A percentile compares a stretch with the other conserved stretches of the same genome.
Evolutionary conservation across 2,113 vertebrate species (phyloP).

Genomic region (Sebastes fasciatus): DNA sequence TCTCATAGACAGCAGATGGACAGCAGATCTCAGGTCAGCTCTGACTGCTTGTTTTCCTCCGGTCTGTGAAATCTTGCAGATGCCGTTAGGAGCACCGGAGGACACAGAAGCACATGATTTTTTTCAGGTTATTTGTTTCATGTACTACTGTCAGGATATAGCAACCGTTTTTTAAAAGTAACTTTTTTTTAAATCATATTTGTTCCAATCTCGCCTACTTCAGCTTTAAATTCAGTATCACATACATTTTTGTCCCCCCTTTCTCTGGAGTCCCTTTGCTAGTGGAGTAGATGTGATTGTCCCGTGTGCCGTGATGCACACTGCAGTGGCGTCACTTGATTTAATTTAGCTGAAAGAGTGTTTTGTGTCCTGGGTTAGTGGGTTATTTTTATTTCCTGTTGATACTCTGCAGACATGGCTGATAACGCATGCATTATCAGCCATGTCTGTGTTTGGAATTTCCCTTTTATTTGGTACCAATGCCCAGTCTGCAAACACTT

Average conservation of each 20-base stretch:
- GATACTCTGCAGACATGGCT: no score
- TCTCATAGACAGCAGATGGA: no score
- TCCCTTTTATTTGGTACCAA: constrained; percentile 5
- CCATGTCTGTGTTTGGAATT: not conserved
- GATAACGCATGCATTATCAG: not conserved
- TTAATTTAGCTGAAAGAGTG: constrained; percentile 1
- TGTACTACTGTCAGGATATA: no score
- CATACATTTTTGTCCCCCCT: not conserved
- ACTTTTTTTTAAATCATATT: no score
- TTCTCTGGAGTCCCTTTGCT: not conserved
- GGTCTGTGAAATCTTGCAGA: no score
- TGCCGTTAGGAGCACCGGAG: no score
- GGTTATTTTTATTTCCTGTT: constrained; percentile 18
- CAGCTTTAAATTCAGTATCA: not conserved
- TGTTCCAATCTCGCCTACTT: no score
- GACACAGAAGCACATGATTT: no score
- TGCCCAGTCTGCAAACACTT: not conserved
- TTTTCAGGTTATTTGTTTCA: no score
- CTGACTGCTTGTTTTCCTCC: no score
- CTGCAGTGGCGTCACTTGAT: not conserved
- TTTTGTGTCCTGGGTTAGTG: constrained; percentile 6
- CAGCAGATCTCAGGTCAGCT: no score
- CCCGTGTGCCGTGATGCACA: not conserved
- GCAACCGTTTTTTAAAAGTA: no score
- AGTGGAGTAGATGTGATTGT: not conserved